Base-by-base conservation (phyloP, 2,797 vertebrate species). In the Anableps anableps region DNA sequence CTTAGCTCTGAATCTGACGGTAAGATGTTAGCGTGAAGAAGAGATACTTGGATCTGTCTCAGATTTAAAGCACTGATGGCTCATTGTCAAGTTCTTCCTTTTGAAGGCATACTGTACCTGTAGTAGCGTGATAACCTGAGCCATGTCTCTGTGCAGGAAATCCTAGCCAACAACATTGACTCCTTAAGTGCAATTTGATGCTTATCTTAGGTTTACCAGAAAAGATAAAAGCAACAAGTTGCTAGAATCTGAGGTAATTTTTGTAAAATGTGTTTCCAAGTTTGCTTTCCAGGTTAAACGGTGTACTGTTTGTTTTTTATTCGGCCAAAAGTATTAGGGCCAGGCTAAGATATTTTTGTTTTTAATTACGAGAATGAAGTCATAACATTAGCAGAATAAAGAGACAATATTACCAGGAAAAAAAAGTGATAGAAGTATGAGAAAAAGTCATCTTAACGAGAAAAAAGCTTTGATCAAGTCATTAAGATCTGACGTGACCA, bases 41-140 rank as follows among this genome's bases (percentile, higher is more conserved):
- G 50, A 82, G 66, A 74, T 43, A n/a, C 68, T 77, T 84, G 73
- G 66, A 80, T 77, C 75, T 7, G 62, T 74, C 72, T 84, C 76
- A 79, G 5, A 74, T 83, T 84, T 80, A 78, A 85, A 84, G 60
- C 78, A 83, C 79, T 64, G 72, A 70, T 92, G 83, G 88, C 68
- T 88, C 81, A 82, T 41, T 86, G 76, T 72, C 84, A 68, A 70
- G 85, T n/a, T 10, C 72, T 86, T 48, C 80, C 55, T 48, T 62
- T n/a, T 80, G 76, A 78, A 90, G 83, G 66, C 77, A 76, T 75
- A 77, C 62, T 83, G 29, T 83, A 74, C 60, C 23, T 73, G 68
- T 76, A 79, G 62, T 36, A 74, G 14, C 34, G 53, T 48, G 34
- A 81, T 71, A 80, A 74, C 80, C 74, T 29, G 72, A 76, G 68